Evolutionary conservation across 2,888 invertebrate genomes (phyloP).

Genomic region (Cremastinae sp.): DNA sequence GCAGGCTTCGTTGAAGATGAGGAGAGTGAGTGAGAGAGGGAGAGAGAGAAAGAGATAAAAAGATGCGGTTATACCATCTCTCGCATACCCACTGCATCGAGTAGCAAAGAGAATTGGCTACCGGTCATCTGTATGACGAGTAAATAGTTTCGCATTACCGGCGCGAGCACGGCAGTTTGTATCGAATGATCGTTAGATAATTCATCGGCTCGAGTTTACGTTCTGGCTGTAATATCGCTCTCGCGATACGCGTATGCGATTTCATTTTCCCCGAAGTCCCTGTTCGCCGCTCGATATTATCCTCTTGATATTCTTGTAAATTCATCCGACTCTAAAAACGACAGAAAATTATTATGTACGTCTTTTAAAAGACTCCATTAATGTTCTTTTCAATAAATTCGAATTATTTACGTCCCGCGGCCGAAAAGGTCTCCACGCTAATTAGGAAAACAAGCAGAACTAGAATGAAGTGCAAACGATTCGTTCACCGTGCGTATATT

Average conservation of each 20-base stretch:
- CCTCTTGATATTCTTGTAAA: no score
- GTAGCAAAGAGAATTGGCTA: constrained; percentile 65
- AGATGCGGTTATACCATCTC: constrained; percentile 29
- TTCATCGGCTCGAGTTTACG: constrained; percentile 54
- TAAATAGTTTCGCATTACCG: constrained; percentile 74
- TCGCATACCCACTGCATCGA: no score
- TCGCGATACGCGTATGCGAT: no score
- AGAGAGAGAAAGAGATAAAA: constrained; percentile 20
- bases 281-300: no score
- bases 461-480: background rate
- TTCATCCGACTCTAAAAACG: no score
- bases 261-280: no score
- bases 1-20: constrained; percentile 38
- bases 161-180: constrained; percentile 71
- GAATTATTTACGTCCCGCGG: background rate
- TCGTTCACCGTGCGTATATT: no score
- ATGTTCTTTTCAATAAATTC: no score
- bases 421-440: background rate
- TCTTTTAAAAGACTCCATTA: no score
- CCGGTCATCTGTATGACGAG: constrained; percentile 75
- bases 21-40: constrained; percentile 44
- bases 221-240: constrained; percentile 32
- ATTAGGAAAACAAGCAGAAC: background rate
- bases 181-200: constrained; percentile 69
- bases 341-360: no score